These are phyloP conservation scores for Mergus octosetaceus DNA, from an alignment of 2,797 vertebrate genomes.

Conservation along the genomic window DNA sequence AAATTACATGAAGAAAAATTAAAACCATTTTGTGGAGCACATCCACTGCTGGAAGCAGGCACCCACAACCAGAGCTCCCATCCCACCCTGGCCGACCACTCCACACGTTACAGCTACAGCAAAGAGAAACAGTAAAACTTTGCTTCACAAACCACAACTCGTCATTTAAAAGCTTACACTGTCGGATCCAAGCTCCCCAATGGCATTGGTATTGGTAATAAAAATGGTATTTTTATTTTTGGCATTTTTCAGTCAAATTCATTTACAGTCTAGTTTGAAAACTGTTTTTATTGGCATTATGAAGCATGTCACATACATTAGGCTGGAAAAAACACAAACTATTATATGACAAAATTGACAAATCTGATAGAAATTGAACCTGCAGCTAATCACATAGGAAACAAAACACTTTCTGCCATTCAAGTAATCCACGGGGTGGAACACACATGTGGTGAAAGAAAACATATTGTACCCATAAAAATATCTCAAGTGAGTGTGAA, in stretches of 20 bases:
- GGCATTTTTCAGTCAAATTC: neutral
- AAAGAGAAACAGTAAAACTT: neutral
- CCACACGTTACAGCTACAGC: neutral
- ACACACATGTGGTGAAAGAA: slow-evolving; percentile 38
- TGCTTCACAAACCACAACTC: neutral
- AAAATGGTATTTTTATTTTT: neutral
- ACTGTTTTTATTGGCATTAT: neutral
- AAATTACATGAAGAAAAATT: neutral
- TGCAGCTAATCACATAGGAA: slow-evolving; percentile 36
- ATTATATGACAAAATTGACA: neutral
- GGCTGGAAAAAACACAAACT: neutral
- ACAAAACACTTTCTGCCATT: slow-evolving; percentile 16
- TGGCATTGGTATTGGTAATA: too few relatives aligned
- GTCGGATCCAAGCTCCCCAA: slow-evolving; percentile 14
- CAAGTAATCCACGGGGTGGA: neutral
- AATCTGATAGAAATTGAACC: slow-evolving; percentile 56
- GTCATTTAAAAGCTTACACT: neutral
- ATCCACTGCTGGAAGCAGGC: neutral
- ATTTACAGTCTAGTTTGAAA: neutral
- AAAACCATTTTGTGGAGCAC: fast-evolving
- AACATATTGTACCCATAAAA: slow-evolving; percentile 25
- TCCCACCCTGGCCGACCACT: neutral
- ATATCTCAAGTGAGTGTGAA: slow-evolving; percentile 17
- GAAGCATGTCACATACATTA: neutral
- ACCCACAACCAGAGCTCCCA: neutral